Conservation (phyloP, 2,888 invertebrate genomes). For the Xestia sexstrigata region DNA sequence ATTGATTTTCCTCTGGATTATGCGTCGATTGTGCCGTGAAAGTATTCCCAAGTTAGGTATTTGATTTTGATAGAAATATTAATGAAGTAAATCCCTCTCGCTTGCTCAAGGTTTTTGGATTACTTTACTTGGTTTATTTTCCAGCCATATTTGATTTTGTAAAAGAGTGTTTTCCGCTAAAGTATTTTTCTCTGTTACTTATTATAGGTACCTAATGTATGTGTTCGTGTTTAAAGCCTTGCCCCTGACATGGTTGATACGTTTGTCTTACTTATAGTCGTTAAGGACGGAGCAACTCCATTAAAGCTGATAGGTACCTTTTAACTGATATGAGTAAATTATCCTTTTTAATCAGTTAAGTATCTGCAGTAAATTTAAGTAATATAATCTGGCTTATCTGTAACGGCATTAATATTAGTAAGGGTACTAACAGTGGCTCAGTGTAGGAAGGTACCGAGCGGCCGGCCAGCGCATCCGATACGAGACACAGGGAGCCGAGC, state of each 20-base stretch:
- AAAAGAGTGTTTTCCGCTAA: conserved; percentile 8
- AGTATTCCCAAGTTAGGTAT: conserved; percentile 83
- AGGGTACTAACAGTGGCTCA: conserved; percentile 54
- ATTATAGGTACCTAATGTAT: neutral
- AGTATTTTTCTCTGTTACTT: neutral
- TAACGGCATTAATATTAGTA: conserved; percentile 68
- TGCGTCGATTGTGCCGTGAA: conserved; percentile 80
- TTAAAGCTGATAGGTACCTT: conserved; percentile 60
- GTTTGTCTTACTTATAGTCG: conserved; percentile 48
- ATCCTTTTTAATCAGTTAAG: conserved; percentile 64
- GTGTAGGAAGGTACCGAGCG: conserved; percentile 56
- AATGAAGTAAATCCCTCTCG: conserved; percentile 80
- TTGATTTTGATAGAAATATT: conserved; percentile 82
- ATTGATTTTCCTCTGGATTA: conserved; percentile 83
- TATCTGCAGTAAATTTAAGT: conserved; percentile 66
- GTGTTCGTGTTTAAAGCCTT: conserved; percentile 7
- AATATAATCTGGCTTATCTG: conserved; percentile 64
- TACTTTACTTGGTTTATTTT: conserved; percentile 32
- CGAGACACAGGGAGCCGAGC: conserved; percentile 69
- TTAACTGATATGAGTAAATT: conserved; percentile 62
- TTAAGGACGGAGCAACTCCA: conserved; percentile 55
- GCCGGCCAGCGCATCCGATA: conserved; percentile 55
- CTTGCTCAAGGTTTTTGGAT: conserved; percentile 15
- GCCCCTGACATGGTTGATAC: conserved; percentile 33
- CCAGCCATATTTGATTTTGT: conserved; percentile 12